These are phyloP conservation scores for Phrynosoma blainvillii DNA, from an alignment of 2,113 vertebrate genomes.

Conservation along the genomic window DNA sequence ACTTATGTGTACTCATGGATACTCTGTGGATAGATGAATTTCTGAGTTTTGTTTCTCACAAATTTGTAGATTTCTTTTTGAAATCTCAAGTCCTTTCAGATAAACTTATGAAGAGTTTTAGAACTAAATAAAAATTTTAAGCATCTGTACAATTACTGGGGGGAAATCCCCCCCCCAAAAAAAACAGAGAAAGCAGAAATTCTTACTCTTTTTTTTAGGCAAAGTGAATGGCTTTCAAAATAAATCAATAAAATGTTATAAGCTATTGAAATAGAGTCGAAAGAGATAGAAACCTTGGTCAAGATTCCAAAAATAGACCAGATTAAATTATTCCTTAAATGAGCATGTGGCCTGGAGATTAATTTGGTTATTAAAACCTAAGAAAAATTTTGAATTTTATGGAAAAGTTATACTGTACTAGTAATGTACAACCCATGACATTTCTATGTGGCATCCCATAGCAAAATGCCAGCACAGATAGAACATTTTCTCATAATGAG, in stretches of 20 bases:
- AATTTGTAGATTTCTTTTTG: too few relatives aligned
- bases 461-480: not conserved
- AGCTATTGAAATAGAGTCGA: not conserved
- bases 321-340: not conserved
- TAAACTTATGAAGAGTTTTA: too few relatives aligned
- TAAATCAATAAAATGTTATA: not conserved
- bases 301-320: not conserved
- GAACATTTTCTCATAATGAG: not conserved
- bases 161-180: not conserved
- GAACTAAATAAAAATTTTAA: too few relatives aligned
- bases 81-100: too few relatives aligned
- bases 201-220: not conserved
- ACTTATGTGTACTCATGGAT: too few relatives aligned
- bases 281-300: not conserved
- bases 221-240: not conserved
- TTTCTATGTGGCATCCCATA: not conserved
- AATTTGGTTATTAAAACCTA: not conserved
- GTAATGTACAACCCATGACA: not conserved
- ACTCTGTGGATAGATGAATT: too few relatives aligned
- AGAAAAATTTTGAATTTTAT: not conserved
- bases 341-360: not conserved
- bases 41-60: too few relatives aligned
- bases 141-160: not conserved
- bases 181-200: not conserved
- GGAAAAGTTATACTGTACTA: not conserved